Base-by-base conservation (phyloP, 2,888 invertebrate genomes). In the Morpho helenor region DNA sequence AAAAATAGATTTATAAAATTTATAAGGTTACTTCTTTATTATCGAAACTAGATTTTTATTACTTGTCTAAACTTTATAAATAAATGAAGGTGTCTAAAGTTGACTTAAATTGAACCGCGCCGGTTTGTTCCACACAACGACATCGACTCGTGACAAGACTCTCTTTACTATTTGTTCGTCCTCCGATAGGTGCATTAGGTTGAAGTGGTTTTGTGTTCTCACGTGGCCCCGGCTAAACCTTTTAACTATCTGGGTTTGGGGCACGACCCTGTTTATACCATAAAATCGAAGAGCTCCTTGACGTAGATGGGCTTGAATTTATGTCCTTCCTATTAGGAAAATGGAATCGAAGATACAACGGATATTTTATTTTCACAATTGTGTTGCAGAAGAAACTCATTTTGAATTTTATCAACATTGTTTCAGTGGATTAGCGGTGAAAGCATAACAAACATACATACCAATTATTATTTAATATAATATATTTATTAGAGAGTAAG, bases 211-310 rank as follows among this genome's bases (percentile, higher is more conserved):
- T 68, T 70, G 64, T 76, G 76, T 82, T 87, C 87, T 87, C 87
- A 87, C 88, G 86, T 83, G 74, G 74, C 71, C 76, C 80, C 82
- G 82, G 83, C 86, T 87, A 85, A 82, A 82, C 78, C 82, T 79
- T 80, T 82, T 79, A 80, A 83, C 86, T 82, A 84, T 82, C 80
- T 67, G 77, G 75, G 79, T 85, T 85, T 82, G 76, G 84, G 80
- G 82, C 82, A 78, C 80, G 86, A 84, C 84, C 84, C 78, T 71
- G 67, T 68, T 76, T 66, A 66, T 76, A 70, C 73, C 73, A 77
- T 80, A 80, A 81, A 79, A 79, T 79, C 71, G 69, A 59, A 63
- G 54, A 57, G 60, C 63, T 61, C 51, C 60, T 65, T 63, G 60
- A 71, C 68, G 53, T 48, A 65, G 61, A 67, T 63, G 68, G 73